Conservation (phyloP, 1,140 invertebrate species). For the Sycophaga agraensis region DNA sequence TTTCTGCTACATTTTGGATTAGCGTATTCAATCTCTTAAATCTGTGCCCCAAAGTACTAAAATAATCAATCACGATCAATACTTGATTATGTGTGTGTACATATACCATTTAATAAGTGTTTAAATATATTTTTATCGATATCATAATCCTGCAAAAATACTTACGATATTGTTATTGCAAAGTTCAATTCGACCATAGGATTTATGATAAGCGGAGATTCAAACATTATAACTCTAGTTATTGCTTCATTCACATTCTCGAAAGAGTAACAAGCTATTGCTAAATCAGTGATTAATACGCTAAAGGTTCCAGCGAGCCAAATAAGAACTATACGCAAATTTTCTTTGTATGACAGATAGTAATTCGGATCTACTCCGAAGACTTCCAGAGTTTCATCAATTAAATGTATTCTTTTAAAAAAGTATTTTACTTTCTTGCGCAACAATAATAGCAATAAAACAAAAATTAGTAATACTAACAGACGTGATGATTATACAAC, state of each 20-base stretch:
- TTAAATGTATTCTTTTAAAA: slow-evolving; percentile 3
- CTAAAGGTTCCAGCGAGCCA: not conserved
- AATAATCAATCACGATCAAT: too few species aligned
- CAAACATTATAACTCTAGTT: not conserved
- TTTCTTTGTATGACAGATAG: not conserved
- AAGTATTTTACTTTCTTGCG: not conserved
- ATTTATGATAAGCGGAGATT: slow-evolving; percentile 10
- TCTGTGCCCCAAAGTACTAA: slow-evolving; percentile 15
- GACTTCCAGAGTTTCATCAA: slow-evolving; percentile 12
- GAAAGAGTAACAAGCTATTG: not conserved
- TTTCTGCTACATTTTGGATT: slow-evolving; percentile 1
- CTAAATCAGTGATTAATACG: slow-evolving; percentile 6
- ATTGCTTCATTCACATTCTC: not conserved
- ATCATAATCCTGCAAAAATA: not conserved
- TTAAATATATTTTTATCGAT: too few species aligned
- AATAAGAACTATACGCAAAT: not conserved
- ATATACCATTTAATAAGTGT: too few species aligned
- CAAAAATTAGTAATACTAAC: not conserved
- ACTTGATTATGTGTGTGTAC: too few species aligned
- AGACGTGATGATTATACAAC: not conserved
- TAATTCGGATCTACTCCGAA: slow-evolving; percentile 23
- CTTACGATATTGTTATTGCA: slow-evolving; percentile 7
- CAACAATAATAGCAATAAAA: not conserved
- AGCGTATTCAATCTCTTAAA: slow-evolving; percentile 20
- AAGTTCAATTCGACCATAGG: slow-evolving; percentile 15